Base-by-base conservation (phyloP, 2,888 invertebrate species). In the Amiota mariae region DNA sequence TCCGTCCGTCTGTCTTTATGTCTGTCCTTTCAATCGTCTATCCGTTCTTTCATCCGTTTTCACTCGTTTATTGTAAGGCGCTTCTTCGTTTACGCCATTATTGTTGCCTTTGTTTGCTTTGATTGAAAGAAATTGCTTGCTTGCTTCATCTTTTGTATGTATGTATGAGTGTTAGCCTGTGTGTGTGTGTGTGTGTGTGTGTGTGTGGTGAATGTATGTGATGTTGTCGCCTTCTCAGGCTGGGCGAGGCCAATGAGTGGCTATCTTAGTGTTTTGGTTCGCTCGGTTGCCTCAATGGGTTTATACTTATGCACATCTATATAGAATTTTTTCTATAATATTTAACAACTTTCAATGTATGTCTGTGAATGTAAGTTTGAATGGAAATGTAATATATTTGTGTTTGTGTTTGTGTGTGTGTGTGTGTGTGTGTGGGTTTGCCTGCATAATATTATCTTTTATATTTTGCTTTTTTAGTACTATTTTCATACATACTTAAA, bases 361-460 rank as follows among this genome's bases (percentile, higher is more conserved):
- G 13, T 24, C 24, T 24, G 3, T 3, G 24, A 2, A 3, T 24
- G 24, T 24, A 24, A 24, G 24, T 24, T 1, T 24, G 24, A 24
- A 24, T 24, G 24, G 24, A 3, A 24, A 24, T 24, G n/a, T n/a
- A n/a, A n/a, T n/a, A n/a, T n/a, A n/a, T n/a, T n/a, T n/a, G n/a
- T n/a, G 24, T 24, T 24, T 36, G 36, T 36, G 6, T 36, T 2
- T 36, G 36, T 36, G 63, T 24, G 13, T 70, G 56, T 57, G 36
- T 24, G 24, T 70, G 36, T 49, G 68, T 49, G 70, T 48, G n/a
- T n/a, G n/a, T n/a, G n/a, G n/a, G n/a, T 13, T 46, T 51, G 15
- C 12, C 54, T 51, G 79, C 81, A 85, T 84, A 85, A 84, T 85
- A 83, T 85, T 85, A 81, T 81, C 83, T 80, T 82, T 82, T 77